Evolutionary conservation across 2,888 invertebrate species (phyloP).

Genomic region (Scaeva pyrastri): DNA sequence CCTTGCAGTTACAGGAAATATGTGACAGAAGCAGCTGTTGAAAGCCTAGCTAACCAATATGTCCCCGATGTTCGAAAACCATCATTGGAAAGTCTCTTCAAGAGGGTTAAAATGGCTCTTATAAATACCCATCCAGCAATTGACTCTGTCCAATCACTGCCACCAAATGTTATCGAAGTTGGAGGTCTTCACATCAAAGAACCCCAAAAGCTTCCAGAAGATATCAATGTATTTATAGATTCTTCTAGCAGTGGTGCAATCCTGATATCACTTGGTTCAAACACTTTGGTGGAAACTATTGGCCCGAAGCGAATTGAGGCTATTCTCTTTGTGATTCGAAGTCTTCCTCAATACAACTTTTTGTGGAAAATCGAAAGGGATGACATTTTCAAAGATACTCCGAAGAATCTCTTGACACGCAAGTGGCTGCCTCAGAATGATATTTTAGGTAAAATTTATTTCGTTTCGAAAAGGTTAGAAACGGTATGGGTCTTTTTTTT

Average conservation of each 20-base stretch:
- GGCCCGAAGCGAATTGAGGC: slow-evolving; percentile 64
- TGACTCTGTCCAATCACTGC: slow-evolving; percentile 77
- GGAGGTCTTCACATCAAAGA: slow-evolving; percentile 79
- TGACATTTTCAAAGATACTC: slow-evolving; percentile 76
- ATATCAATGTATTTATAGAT: slow-evolving; percentile 78
- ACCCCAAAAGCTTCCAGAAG: slow-evolving; percentile 77
- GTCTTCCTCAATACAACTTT: slow-evolving; percentile 79
- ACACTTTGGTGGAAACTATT: slow-evolving; percentile 75
- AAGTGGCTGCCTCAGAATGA: slow-evolving; percentile 85
- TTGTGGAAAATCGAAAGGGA: slow-evolving; percentile 80
- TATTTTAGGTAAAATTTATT: slow-evolving; percentile 83
- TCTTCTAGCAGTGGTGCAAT: slow-evolving; percentile 78
- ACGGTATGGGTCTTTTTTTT: neutral
- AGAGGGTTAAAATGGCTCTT: slow-evolving; percentile 72
- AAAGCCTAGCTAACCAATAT: slow-evolving; percentile 32
- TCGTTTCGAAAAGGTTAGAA: neutral
- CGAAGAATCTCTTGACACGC: slow-evolving; percentile 83
- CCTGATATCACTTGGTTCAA: slow-evolving; percentile 79
- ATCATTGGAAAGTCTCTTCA: slow-evolving; percentile 65
- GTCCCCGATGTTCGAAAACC: slow-evolving; percentile 48
- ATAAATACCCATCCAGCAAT: slow-evolving; percentile 77
- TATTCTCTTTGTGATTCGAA: slow-evolving; percentile 78
- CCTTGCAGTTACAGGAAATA: slow-evolving; percentile 48
- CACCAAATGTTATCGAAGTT: slow-evolving; percentile 78
- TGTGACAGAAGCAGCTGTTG: slow-evolving; percentile 31